phyloP scores from a whole-genome alignment of 2,797 vertebrate species.

The Aphelocoma californica region DNA sequence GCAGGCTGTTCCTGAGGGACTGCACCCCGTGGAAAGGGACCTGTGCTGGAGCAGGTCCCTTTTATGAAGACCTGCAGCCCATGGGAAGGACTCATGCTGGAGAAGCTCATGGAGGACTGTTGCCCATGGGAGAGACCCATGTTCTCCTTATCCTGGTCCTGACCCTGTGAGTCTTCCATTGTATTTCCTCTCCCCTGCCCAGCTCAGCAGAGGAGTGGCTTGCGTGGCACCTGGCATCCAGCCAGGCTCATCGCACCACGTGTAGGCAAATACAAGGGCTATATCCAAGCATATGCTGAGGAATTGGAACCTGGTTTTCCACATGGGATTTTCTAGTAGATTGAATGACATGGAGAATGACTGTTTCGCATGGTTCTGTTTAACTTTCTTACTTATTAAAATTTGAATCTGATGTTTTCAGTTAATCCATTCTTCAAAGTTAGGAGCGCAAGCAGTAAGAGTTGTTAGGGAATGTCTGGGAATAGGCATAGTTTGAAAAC shows the following conservation, averaged over 20 bases:
- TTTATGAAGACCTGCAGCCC: not conserved
- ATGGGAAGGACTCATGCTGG: not conserved
- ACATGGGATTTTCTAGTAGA: not conserved
- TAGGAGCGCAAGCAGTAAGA: not conserved
- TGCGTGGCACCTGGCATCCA: not conserved
- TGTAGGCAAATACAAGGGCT: not conserved
- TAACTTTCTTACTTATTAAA: not conserved
- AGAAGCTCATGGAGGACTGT: not conserved
- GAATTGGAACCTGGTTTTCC: not conserved
- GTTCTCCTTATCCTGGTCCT: not conserved
- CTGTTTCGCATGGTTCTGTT: not conserved
- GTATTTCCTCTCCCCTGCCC: not conserved
- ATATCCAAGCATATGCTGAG: not conserved
- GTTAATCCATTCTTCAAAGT: not conserved
- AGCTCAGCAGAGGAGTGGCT: not conserved
- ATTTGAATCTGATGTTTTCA: not conserved
- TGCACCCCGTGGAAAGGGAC: no score
- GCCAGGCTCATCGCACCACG: fast-evolving
- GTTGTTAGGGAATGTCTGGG: not conserved
- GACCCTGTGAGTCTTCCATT: no score
- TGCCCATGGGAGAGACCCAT: fast-evolving
- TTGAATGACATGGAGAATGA: not conserved
- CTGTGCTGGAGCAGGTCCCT: no score
- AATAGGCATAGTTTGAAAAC: not conserved
- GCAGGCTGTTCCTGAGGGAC: no score